Evolutionary conservation across 2,113 vertebrate genomes (phyloP).

Genomic region (Notarius quadriscutis): DNA sequence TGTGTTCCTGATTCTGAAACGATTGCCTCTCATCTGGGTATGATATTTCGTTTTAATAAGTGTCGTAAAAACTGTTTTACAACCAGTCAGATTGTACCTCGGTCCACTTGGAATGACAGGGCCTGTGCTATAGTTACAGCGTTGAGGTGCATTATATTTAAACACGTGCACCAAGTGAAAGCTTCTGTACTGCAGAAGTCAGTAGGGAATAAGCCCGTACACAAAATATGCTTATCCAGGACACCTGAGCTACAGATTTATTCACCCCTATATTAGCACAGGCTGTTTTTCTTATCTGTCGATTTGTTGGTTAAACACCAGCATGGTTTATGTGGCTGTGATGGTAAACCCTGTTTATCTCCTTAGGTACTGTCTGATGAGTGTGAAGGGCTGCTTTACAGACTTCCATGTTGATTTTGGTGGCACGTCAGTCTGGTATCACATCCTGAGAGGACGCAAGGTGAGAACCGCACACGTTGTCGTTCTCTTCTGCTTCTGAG

Average conservation of each 20-base stretch:
- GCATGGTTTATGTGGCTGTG: background rate
- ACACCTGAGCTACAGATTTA: background rate
- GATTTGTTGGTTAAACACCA: background rate
- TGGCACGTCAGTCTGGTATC: slow-evolving; percentile 98
- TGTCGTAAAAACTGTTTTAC: background rate
- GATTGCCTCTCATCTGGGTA: background rate
- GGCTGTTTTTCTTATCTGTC: background rate
- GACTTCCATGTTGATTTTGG: slow-evolving; percentile 99
- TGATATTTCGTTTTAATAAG: background rate
- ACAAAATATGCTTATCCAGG: background rate
- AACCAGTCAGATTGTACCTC: background rate
- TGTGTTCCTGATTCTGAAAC: background rate
- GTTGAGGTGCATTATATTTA: no score
- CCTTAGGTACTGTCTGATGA: slow-evolving; percentile 95
- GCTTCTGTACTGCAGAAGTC: no score
- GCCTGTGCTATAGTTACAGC: background rate
- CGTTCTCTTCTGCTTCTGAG: background rate
- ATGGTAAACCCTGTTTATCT: background rate
- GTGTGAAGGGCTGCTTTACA: slow-evolving; percentile 97
- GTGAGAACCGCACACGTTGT: slow-evolving; percentile 63
- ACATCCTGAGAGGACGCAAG: slow-evolving; percentile 95
- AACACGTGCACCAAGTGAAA: no score
- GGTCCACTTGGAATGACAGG: background rate
- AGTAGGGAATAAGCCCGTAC: no score
- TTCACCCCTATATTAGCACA: background rate